These are phyloP conservation scores for Nematolebias whitei DNA, from an alignment of 2,113 vertebrate species.

Conservation along the genomic window DNA sequence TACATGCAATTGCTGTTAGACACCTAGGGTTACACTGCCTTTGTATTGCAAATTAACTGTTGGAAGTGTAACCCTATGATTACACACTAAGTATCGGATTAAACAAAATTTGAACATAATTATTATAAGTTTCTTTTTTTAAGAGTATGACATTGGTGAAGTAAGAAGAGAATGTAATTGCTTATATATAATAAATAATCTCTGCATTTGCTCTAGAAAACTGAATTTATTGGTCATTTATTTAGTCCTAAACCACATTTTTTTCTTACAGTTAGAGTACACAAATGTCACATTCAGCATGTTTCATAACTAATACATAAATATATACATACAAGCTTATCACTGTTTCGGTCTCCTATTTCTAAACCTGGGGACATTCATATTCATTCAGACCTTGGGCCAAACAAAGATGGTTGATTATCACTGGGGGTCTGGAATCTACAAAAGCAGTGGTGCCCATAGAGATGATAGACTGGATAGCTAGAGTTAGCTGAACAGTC, in stretches of 20 bases:
- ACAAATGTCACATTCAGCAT: slow-evolving; percentile 21
- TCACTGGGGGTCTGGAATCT: slow-evolving; percentile 47
- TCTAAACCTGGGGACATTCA: slow-evolving; percentile 38
- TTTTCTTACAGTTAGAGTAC: slow-evolving; percentile 38
- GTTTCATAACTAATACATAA: slow-evolving; percentile 18
- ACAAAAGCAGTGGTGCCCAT: slow-evolving; percentile 43
- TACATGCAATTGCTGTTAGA: slow-evolving; percentile 69
- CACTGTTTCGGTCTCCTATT: slow-evolving; percentile 41
- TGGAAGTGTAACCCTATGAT: no score
- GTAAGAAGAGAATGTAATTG: no score
- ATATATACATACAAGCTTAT: not conserved
- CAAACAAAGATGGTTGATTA: slow-evolving; percentile 66
- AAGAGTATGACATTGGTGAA: slow-evolving; percentile 14
- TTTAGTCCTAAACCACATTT: slow-evolving; percentile 27
- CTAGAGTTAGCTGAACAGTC: slow-evolving; percentile 53
- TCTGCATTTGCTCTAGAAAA: slow-evolving; percentile 17
- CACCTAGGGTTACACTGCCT: slow-evolving; percentile 67
- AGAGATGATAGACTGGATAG: slow-evolving; percentile 63
- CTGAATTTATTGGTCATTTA: slow-evolving; percentile 6
- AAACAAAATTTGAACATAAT: no score
- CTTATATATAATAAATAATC: slow-evolving; percentile 54
- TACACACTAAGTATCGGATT: no score
- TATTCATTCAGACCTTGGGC: slow-evolving; percentile 53
- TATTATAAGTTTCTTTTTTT: no score
- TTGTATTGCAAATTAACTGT: slow-evolving; percentile 64